Conservation (phyloP, 2,888 invertebrate genomes). For the Iselma pallidipennis region DNA sequence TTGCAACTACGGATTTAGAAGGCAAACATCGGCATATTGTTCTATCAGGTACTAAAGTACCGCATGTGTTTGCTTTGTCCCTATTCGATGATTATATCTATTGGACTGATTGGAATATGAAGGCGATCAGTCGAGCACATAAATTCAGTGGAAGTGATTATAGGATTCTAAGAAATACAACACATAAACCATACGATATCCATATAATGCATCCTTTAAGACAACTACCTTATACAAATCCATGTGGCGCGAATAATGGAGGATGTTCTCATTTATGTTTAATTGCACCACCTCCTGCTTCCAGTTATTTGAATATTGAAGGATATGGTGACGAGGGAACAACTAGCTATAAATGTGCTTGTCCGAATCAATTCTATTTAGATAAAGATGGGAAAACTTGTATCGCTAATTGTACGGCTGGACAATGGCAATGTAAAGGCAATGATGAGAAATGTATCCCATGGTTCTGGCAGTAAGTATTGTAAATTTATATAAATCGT, state of each 20-base stretch:
- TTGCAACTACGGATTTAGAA: slow-evolving; percentile 92
- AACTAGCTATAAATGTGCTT: slow-evolving; percentile 78
- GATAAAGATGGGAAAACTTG: slow-evolving; percentile 83
- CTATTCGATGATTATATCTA: slow-evolving; percentile 92
- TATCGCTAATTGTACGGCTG: slow-evolving; percentile 90
- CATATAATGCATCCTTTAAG: slow-evolving; percentile 89
- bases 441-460: slow-evolving; percentile 74
- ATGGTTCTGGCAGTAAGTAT: slow-evolving; percentile 75
- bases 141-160: slow-evolving; percentile 85
- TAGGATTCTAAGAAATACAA: slow-evolving; percentile 80
- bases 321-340: slow-evolving; percentile 81
- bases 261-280: slow-evolving; percentile 96
- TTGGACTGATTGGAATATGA: slow-evolving; percentile 99
- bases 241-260: slow-evolving; percentile 90
- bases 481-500: slow-evolving; percentile 51
- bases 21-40: slow-evolving; percentile 85
- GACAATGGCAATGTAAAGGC: slow-evolving; percentile 78
- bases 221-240: slow-evolving; percentile 84
- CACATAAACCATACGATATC: slow-evolving; percentile 93
- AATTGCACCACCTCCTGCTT: slow-evolving; percentile 79
- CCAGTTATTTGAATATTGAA: slow-evolving; percentile 75
- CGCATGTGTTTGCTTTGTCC: slow-evolving; percentile 94
- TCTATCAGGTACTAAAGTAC: slow-evolving; percentile 78
- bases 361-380: slow-evolving; percentile 93
- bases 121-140: slow-evolving; percentile 87